Evolutionary conservation across 2,797 vertebrate genomes (phyloP).

Genomic region (Cryptoblepharus egeriae): DNA sequence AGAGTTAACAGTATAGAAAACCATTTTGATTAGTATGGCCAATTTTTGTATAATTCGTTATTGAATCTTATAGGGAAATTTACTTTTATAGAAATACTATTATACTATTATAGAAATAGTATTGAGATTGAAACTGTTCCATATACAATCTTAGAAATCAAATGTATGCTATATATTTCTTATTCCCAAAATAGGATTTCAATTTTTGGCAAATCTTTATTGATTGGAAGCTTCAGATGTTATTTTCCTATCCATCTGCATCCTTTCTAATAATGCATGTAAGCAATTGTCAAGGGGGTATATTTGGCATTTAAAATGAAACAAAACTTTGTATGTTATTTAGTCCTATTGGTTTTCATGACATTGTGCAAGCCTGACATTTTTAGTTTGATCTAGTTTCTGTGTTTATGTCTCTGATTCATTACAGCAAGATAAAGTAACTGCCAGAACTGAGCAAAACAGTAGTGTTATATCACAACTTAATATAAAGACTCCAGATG

Average conservation of each 20-base stretch:
- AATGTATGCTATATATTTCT: too few species aligned
- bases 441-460: constrained; percentile 34
- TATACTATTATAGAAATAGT: too few species aligned
- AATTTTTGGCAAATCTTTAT: background rate
- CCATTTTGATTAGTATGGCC: too few species aligned
- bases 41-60: too few species aligned
- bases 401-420: constrained; percentile 18
- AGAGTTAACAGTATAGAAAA: too few species aligned
- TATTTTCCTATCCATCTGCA: background rate
- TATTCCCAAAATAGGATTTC: too few species aligned
- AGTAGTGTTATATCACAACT: constrained; percentile 26
- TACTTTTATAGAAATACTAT: too few species aligned
- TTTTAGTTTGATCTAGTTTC: constrained; percentile 27
- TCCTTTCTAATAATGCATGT: background rate
- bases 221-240: background rate
- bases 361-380: constrained; percentile 1
- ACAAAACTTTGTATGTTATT: background rate
- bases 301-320: background rate
- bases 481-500: constrained; percentile 54
- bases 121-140: too few species aligned
- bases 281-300: background rate
- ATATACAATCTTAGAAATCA: too few species aligned
- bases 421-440: constrained; percentile 39
- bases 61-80: too few species aligned
- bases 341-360: background rate